Evolutionary conservation across 2,888 invertebrate genomes (phyloP).

Genomic region (Tupiocoris notatus): DNA sequence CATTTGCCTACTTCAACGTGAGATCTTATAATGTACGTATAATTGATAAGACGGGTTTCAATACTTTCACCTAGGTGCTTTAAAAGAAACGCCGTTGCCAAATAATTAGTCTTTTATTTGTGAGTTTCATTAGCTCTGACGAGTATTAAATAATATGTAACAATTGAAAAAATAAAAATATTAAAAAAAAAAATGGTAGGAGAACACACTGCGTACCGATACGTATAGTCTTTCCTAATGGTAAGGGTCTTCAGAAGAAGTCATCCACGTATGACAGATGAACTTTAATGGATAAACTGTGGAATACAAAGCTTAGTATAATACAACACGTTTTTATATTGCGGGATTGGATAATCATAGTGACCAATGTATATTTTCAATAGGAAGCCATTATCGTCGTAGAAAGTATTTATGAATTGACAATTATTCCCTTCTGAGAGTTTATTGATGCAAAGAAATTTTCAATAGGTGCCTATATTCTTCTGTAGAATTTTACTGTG

Average conservation of each 20-base stretch:
- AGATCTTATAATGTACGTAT: background rate
- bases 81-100: slow-evolving; percentile 24
- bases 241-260: slow-evolving; percentile 20
- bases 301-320: slow-evolving; percentile 28
- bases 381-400: slow-evolving; percentile 16
- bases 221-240: slow-evolving; percentile 35
- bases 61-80: background rate
- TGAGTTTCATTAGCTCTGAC: slow-evolving; percentile 4
- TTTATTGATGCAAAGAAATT: slow-evolving; percentile 1
- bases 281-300: slow-evolving; percentile 16
- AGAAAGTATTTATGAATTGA: background rate
- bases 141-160: background rate
- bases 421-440: background rate
- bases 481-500: background rate
- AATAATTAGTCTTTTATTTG: background rate
- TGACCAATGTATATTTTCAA: slow-evolving; percentile 38
- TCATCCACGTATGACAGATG: slow-evolving; percentile 4
- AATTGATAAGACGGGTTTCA: background rate
- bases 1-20: background rate
- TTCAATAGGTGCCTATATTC: slow-evolving; percentile 10
- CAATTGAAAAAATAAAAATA: slow-evolving; percentile 2
- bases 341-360: slow-evolving; percentile 36
- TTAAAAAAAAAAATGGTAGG: background rate
- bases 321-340: slow-evolving; percentile 29
- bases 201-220: slow-evolving; percentile 10